A percentile compares a stretch with the other conserved stretches of the same genome.
Evolutionary conservation across 1,140 invertebrate genomes (phyloP).

Genomic region (Drosophila azteca): DNA sequence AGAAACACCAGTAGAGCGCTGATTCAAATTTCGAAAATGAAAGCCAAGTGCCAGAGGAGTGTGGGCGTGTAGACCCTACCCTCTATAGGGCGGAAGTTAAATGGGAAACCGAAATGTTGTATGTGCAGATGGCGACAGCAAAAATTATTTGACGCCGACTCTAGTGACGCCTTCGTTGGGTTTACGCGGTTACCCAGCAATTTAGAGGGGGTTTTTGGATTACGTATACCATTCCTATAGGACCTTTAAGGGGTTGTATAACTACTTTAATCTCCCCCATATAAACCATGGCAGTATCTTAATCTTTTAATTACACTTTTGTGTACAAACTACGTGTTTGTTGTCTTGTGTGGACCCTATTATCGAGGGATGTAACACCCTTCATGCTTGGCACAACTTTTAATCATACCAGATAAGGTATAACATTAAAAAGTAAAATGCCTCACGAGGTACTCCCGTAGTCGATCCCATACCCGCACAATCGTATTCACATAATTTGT

Average conservation of each 20-base stretch:
- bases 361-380: no score
- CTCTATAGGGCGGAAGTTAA: conserved; percentile 10
- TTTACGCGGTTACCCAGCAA: conserved; percentile 17
- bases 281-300: no score
- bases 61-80: conserved; percentile 4
- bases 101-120: conserved; percentile 24
- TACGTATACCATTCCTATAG: no score
- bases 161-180: conserved; percentile 10
- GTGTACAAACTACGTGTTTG: no score
- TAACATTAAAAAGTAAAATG: not conserved
- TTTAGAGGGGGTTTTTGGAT: not conserved
- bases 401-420: no score
- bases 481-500: conserved; percentile 23
- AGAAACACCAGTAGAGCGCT: conserved; percentile 44
- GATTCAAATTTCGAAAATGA: conserved; percentile 73
- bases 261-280: no score
- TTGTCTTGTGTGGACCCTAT: no score
- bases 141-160: conserved; percentile 31
- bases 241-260: no score
- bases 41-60: conserved; percentile 30
- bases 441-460: no score
- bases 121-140: conserved; percentile 52
- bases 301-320: no score
- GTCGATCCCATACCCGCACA: conserved; percentile 1
- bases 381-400: not conserved